phyloP scores from a whole-genome alignment of 2,797 vertebrate species.

The Ptychobarbus kaznakovi region DNA sequence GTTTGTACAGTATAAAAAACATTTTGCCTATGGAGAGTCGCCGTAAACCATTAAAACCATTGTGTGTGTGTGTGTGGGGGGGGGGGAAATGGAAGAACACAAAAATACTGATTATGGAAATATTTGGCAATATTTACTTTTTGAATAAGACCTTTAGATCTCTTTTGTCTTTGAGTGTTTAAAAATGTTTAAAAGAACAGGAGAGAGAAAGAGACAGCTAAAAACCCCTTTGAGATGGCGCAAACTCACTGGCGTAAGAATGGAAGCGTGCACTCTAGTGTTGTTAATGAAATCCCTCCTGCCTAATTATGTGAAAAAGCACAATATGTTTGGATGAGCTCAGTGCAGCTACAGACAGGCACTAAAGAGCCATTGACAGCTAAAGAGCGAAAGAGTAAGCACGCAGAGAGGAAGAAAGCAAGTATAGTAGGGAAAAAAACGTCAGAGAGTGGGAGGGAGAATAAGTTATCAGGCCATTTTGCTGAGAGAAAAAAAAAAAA shows the following conservation, averaged over 20 bases:
- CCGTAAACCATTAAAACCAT: too few species aligned
- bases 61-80: too few species aligned
- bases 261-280: conserved; percentile 50
- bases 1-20: too few species aligned
- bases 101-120: not conserved
- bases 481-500: not conserved
- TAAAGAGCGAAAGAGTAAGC: conserved; percentile 52
- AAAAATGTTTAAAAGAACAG: conserved; percentile 20
- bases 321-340: conserved; percentile 80
- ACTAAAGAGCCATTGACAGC: conserved; percentile 77
- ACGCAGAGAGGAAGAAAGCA: conserved; percentile 2
- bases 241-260: conserved; percentile 33
- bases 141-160: conserved; percentile 15
- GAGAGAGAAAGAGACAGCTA: conserved; percentile 21
- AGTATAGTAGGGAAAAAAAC: not conserved
- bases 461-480: conserved; percentile 38
- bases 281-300: conserved; percentile 77
- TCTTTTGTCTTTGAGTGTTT: conserved; percentile 41
- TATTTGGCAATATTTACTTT: not conserved
- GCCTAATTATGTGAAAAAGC: conserved; percentile 81
- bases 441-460: conserved; percentile 27
- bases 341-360: conserved; percentile 70
- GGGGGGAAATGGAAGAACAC: not conserved
- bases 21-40: too few species aligned
- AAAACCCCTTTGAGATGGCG: conserved; percentile 41